Evolutionary conservation across 2,888 invertebrate species (phyloP).

Genomic region (Octodonta nipae): DNA sequence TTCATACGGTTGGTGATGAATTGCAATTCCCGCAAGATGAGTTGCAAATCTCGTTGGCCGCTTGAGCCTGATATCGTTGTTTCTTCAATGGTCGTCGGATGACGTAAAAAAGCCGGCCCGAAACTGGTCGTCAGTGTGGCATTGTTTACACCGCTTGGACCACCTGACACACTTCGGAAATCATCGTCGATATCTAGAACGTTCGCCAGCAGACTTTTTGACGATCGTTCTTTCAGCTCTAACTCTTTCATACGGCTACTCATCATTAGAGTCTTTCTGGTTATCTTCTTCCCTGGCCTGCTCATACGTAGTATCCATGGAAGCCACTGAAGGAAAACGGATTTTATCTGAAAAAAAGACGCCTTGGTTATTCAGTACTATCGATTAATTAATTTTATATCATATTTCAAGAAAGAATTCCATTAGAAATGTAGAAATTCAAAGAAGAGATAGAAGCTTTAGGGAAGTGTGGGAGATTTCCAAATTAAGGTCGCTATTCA

Average conservation of each 20-base stretch:
- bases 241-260: constrained; percentile 83
- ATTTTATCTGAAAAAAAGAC: constrained; percentile 59
- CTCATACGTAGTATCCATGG: constrained; percentile 94
- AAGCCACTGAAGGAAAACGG: constrained; percentile 91
- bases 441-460: no score
- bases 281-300: constrained; percentile 88
- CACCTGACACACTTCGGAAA: constrained; percentile 62
- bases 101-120: constrained; percentile 46
- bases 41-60: constrained; percentile 74
- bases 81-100: constrained; percentile 65
- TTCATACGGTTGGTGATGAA: constrained; percentile 90
- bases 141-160: constrained; percentile 24
- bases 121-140: constrained; percentile 31
- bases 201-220: constrained; percentile 85
- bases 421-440: no score
- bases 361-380: no score
- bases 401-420: no score
- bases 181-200: constrained; percentile 93
- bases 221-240: constrained; percentile 85
- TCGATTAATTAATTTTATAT: no score
- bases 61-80: constrained; percentile 36
- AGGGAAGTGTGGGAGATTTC: no score
- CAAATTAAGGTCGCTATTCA: no score
- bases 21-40: constrained; percentile 83
- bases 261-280: constrained; percentile 79